A percentile compares a stretch with the other conserved stretches of the same genome.
Evolutionary conservation across 2,113 vertebrate species (phyloP).

Genomic region (Myrmecobius fasciatus): DNA sequence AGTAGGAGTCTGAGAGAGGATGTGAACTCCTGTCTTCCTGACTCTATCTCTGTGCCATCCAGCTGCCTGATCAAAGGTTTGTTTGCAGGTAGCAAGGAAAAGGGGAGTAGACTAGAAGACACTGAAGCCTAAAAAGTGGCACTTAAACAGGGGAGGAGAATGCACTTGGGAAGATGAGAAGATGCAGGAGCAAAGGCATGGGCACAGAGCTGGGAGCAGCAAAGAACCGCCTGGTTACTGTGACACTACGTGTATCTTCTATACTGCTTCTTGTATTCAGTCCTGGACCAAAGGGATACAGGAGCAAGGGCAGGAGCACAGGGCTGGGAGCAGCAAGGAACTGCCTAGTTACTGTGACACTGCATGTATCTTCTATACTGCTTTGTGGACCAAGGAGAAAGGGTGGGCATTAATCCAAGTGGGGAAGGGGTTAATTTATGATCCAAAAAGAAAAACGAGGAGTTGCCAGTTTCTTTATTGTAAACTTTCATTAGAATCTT

Average conservation of each 20-base stretch:
- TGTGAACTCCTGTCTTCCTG: not conserved
- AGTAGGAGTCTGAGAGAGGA: not conserved
- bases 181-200: too few species aligned
- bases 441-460: not conserved
- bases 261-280: not conserved
- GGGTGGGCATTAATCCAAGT: not conserved
- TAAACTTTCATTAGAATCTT: not conserved
- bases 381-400: accelerated
- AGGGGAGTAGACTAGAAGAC: not conserved
- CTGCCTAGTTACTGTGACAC: too few species aligned
- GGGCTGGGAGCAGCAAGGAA: too few species aligned
- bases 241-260: too few species aligned
- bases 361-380: not conserved
- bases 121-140: not conserved
- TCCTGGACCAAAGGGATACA: not conserved
- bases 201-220: too few species aligned
- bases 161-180: not conserved
- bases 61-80: not conserved
- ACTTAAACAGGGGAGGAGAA: not conserved
- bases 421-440: not conserved
- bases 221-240: too few species aligned
- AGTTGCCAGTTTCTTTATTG: not conserved
- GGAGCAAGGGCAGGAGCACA: not conserved
- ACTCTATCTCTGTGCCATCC: not conserved
- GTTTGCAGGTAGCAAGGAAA: not conserved